Evolutionary conservation across 1,140 invertebrate genomes (phyloP).

Genomic region (Leptinotarsa defecta): DNA sequence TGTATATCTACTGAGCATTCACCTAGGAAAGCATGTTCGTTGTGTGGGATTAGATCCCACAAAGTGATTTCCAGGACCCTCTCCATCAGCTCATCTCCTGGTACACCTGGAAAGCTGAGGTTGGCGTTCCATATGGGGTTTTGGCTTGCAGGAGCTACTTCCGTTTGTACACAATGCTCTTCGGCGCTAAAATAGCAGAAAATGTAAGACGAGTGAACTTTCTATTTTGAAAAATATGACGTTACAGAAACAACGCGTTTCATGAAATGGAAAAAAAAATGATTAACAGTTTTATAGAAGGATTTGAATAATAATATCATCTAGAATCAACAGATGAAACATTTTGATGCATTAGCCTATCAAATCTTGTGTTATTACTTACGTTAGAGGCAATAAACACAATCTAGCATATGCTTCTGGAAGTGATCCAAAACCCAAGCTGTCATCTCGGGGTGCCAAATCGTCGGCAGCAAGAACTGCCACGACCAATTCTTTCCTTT

Average conservation of each 20-base stretch:
- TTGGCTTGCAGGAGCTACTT: conserved; percentile 78
- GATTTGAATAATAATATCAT: too few species aligned
- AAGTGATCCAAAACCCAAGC: conserved; percentile 70
- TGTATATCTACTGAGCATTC: conserved; percentile 81
- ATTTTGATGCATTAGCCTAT: too few species aligned
- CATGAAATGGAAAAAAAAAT: too few species aligned
- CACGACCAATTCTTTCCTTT: conserved; percentile 79
- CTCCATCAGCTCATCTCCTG: conserved; percentile 77
- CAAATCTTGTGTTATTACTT: conserved; percentile 53
- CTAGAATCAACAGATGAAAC: too few species aligned
- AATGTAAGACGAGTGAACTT: too few species aligned
- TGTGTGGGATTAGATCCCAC: conserved; percentile 82
- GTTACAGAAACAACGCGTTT: too few species aligned
- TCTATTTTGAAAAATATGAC: too few species aligned
- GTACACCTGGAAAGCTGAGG: conserved; percentile 77
- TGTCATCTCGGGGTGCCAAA: conserved; percentile 75
- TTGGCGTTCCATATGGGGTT: conserved; percentile 90
- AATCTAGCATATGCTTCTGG: conserved; percentile 85
- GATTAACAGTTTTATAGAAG: too few species aligned
- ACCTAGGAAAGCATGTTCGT: conserved; percentile 81
- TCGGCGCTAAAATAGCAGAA: conserved; percentile 64
- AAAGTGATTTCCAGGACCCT: conserved; percentile 82
- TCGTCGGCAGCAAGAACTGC: conserved; percentile 83
- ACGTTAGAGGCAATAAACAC: conserved; percentile 76
- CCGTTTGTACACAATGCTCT: conserved; percentile 74